Conservation (phyloP, 1,140 invertebrate genomes). For the Drosophila tsacasi region DNA sequence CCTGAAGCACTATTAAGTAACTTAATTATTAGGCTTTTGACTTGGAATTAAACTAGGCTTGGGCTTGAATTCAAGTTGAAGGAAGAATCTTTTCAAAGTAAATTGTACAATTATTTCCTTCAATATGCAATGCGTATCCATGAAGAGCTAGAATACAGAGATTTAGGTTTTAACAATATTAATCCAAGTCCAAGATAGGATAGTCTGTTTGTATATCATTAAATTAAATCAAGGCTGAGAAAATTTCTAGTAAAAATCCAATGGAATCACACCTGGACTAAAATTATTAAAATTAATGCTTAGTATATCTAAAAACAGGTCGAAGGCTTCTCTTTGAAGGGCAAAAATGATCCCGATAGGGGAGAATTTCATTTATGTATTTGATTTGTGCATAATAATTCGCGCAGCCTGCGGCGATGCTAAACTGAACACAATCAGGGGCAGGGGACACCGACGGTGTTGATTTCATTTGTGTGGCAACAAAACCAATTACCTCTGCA, state of each 20-base stretch:
- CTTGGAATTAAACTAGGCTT: neutral
- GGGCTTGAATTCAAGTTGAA: neutral
- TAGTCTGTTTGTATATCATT: neutral
- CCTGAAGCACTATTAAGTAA: neutral
- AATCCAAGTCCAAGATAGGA: too few species aligned
- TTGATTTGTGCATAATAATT: constrained; percentile 81
- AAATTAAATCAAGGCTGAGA: neutral
- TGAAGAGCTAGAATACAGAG: neutral
- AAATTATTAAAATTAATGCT: neutral
- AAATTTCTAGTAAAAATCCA: too few species aligned
- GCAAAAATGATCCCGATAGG: neutral
- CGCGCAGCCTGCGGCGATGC: constrained; percentile 55
- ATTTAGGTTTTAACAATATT: too few species aligned
- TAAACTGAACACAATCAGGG: constrained; percentile 61
- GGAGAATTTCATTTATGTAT: constrained; percentile 63
- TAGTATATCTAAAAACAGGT: neutral
- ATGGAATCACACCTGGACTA: neutral
- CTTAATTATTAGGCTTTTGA: neutral
- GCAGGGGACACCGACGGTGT: constrained; percentile 47
- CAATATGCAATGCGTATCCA: too few species aligned
- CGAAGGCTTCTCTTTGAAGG: neutral
- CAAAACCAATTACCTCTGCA: constrained; percentile 75
- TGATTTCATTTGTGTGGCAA: constrained; percentile 75
- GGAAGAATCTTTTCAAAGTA: neutral
- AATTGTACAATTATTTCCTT: neutral